These are phyloP conservation scores for Leptopterna dolabrata DNA, from an alignment of 2,888 invertebrate genomes.

Conservation along the genomic window DNA sequence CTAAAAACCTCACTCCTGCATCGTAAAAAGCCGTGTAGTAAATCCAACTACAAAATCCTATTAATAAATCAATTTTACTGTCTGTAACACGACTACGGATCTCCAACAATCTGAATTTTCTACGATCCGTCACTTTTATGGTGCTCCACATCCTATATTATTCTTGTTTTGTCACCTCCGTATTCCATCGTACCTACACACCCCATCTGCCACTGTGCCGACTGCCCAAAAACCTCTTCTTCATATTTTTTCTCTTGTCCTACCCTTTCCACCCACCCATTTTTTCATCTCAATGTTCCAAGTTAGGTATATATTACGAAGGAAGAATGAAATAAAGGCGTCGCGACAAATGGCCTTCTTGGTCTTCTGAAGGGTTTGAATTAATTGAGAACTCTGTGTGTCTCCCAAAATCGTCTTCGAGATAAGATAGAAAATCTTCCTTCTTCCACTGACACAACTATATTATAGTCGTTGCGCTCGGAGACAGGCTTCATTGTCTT, in stretches of 20 bases:
- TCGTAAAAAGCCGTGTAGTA: background rate
- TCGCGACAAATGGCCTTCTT: conserved; percentile 37
- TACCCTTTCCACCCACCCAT: background rate
- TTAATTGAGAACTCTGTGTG: conserved; percentile 46
- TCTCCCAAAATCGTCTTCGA: conserved; percentile 38
- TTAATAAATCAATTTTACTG: background rate
- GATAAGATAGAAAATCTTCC: conserved; percentile 41
- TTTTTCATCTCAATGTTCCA: background rate
- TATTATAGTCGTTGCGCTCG: conserved; percentile 11
- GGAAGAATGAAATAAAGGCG: background rate
- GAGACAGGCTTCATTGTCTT: conserved; percentile 21
- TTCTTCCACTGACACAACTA: conserved; percentile 31
- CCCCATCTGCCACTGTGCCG: background rate
- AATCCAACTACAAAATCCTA: background rate
- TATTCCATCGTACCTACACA: background rate
- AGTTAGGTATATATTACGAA: background rate
- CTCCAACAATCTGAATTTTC: background rate
- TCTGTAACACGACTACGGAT: background rate
- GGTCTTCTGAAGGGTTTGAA: conserved; percentile 34
- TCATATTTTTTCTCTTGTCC: background rate
- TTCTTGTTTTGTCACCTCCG: conserved; percentile 5
- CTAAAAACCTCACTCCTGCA: background rate
- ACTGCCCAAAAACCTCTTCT: background rate
- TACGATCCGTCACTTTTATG: background rate
- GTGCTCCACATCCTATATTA: background rate